Evolutionary conservation across 2,797 vertebrate species (phyloP).

Genomic region (Holocentrus rufus): DNA sequence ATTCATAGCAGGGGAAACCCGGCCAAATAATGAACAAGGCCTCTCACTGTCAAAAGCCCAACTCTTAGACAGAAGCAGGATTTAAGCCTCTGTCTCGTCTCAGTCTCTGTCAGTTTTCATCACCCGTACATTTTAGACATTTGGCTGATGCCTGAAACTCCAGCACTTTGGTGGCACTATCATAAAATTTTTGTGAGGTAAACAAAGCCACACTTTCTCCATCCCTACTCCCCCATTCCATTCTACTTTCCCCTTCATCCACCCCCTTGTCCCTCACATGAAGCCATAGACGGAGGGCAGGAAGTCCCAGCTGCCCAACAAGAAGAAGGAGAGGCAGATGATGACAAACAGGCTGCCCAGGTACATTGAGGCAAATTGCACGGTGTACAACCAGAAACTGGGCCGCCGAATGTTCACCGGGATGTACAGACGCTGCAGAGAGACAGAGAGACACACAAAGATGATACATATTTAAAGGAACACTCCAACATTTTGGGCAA

Average conservation of each 20-base stretch:
- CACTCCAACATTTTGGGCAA: no score
- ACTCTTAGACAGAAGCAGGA: no score
- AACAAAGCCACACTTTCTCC: conserved; percentile 29
- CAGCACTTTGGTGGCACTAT: no score
- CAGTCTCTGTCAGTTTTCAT: no score
- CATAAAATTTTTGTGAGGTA: no score
- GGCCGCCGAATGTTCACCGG: conserved; percentile 86
- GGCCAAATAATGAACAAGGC: neutral
- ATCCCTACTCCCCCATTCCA: neutral
- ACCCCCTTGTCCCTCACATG: conserved; percentile 84
- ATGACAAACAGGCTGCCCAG: conserved; percentile 91
- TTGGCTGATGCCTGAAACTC: no score
- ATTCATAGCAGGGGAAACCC: neutral
- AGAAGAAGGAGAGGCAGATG: conserved; percentile 94
- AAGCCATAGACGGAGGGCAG: conserved; percentile 96
- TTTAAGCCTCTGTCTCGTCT: no score
- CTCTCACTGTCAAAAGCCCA: no score
- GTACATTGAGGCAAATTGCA: conserved; percentile 90
- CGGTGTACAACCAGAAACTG: conserved; percentile 90
- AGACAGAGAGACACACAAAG: neutral
- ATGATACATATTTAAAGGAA: no score
- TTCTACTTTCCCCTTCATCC: no score
- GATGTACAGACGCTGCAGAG: conserved; percentile 88
- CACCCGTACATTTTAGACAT: no score
- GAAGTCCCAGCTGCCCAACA: conserved; percentile 97